phyloP scores from a whole-genome alignment of 2,113 vertebrate genomes.

The Dicentrarchus labrax region DNA sequence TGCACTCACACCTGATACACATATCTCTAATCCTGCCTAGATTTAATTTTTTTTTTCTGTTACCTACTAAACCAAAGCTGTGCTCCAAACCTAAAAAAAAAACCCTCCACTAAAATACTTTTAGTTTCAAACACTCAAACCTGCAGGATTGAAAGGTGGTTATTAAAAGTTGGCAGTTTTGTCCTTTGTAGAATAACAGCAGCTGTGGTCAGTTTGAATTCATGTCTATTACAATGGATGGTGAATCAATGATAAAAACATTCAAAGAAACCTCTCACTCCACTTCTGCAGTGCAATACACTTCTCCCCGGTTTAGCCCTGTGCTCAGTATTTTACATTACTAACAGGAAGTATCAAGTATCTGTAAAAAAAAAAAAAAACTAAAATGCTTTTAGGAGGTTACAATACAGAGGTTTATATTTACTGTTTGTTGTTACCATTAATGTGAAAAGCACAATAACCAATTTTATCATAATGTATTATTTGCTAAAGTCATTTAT shows the following conservation, averaged over 20 bases:
- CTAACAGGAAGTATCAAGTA: not conserved
- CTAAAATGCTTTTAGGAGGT: not conserved
- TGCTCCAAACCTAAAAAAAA: not conserved
- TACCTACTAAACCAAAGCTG: not conserved
- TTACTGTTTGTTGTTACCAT: no score
- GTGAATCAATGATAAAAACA: not conserved
- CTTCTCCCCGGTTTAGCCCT: not conserved
- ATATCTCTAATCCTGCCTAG: constrained; percentile 4
- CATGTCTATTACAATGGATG: not conserved
- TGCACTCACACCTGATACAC: constrained; percentile 20
- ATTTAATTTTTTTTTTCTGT: not conserved
- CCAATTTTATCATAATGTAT: no score
- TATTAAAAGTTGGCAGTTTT: not conserved
- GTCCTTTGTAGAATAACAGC: not conserved
- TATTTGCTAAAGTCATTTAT: not conserved
- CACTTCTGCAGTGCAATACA: not conserved
- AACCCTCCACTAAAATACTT: not conserved
- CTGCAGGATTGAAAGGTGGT: not conserved
- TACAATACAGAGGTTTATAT: no score
- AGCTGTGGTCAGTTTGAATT: not conserved
- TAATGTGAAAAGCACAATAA: no score
- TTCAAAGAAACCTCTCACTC: not conserved
- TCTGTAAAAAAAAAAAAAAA: not conserved
- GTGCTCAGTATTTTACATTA: not conserved
- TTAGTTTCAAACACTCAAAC: not conserved